phyloP scores from a whole-genome alignment of 2,888 invertebrate species.

The Drosophila dives region DNA sequence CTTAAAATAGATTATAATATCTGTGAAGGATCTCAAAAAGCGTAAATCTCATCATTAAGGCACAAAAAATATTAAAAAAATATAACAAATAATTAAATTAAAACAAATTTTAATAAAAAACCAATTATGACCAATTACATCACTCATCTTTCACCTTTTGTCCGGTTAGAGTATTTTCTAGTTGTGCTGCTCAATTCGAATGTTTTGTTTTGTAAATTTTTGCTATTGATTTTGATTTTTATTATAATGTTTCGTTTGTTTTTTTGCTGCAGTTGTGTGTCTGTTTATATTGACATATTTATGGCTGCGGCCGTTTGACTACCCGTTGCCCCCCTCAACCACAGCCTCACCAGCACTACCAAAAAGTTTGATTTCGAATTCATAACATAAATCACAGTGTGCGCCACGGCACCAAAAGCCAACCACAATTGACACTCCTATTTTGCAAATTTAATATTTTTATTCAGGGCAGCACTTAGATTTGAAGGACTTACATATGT shows the following conservation, averaged over 20 bases:
- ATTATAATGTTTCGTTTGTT: slow-evolving; percentile 76
- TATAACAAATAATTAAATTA: not conserved
- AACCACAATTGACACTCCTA: slow-evolving; percentile 62
- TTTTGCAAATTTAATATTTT: slow-evolving; percentile 61
- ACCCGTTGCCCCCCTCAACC: slow-evolving; percentile 2
- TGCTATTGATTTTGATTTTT: slow-evolving; percentile 76
- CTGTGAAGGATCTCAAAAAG: not conserved
- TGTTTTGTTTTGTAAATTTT: slow-evolving; percentile 29
- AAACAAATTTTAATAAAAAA: not conserved
- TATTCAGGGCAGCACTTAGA: slow-evolving; percentile 20
- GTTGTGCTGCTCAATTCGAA: not conserved
- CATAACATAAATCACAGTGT: slow-evolving; percentile 73
- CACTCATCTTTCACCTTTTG: not conserved
- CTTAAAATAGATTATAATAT: not conserved
- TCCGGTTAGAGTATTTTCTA: slow-evolving; percentile 16
- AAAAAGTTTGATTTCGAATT: slow-evolving; percentile 54
- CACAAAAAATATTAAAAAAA: not conserved
- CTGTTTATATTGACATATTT: slow-evolving; percentile 78
- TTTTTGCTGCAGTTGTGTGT: slow-evolving; percentile 58
- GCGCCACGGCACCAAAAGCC: slow-evolving; percentile 50
- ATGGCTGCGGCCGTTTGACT: slow-evolving; percentile 59
- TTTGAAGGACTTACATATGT: slow-evolving; percentile 50
- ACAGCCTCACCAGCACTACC: not conserved
- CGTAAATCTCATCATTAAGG: not conserved
- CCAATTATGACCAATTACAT: not conserved